Base-by-base conservation (phyloP, 2,888 invertebrate genomes). In the Melanotus villosus region DNA sequence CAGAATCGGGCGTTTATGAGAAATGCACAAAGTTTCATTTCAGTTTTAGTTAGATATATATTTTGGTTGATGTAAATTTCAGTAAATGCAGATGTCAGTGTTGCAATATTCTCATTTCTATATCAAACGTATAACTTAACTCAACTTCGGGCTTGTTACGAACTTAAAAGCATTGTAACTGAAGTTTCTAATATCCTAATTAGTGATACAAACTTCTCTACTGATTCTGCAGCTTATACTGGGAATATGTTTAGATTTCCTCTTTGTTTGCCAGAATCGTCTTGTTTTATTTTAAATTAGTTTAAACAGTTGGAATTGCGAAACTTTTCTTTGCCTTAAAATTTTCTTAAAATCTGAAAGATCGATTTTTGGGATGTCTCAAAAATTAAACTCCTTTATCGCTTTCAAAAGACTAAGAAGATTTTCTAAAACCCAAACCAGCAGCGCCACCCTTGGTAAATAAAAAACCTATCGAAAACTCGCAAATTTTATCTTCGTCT, bases 81-180 rank as follows among this genome's bases (percentile, higher is more conserved):
- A 21, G 30, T 16, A 50, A 52, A 52, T 52, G 52, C 52, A 52
- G 52, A 52, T 32, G 34, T 52, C 26, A 19, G 50, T 32, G 52
- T 10, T 18, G 16, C 18, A 12, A 12, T 12, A 2, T 6, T 30
- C 14, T 0, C 18, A 12, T 0, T 18, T 30, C 6, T 18, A 47
- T 9, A 3, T 10, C 26, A 5, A 6, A 19, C n/a, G 6, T 12
- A 52, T 16, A 52, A 52, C 18, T n/a, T 52, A 12, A 32, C 32
- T 32, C 32, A 32, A 52, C 18, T 52, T 32, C n/a, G 12, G 9
- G 34, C 16, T 30, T 34, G 32, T 52, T 52, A 18, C 26, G 14
- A 52, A 52, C 34, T 14, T 32, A 52, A 23, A 47, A 52, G 52
- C 52, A 52, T 52, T 52, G 52, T 52, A 52, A 52, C 32, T 30